Evolutionary conservation across 92 coral and sea anemone species (phyloP).

Genomic region (Siderastrea radians): DNA sequence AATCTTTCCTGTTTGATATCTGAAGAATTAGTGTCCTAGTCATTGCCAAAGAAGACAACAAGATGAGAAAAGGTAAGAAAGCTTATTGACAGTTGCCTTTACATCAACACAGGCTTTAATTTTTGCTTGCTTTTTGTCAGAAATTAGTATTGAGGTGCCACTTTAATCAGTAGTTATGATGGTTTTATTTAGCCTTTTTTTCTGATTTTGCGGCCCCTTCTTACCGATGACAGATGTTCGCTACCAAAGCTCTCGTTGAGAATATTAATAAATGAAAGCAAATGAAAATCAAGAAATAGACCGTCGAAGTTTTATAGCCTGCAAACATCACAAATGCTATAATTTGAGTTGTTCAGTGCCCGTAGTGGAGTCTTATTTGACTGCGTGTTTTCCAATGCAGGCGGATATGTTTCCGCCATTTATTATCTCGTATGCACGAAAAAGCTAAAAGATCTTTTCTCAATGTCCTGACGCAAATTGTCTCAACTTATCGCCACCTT

Average conservation of each 20-base stretch:
- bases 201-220: background rate
- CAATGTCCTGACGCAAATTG: no score
- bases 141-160: background rate
- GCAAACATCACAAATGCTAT: background rate
- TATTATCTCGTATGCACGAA: no score
- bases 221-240: no score
- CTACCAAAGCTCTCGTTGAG: no score
- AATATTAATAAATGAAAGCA: no score
- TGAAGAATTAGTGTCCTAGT: background rate
- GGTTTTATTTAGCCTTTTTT: background rate
- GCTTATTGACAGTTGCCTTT: background rate
- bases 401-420: no score
- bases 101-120: no score
- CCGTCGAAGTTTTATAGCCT: background rate
- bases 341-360: background rate
- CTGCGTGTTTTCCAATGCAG: no score
- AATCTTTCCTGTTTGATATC: background rate
- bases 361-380: no score
- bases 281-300: no score
- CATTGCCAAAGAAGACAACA: background rate
- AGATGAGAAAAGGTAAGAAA: slow-evolving; percentile 33
- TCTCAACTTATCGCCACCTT: no score
- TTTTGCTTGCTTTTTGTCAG: background rate
- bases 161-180: background rate
- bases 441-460: no score